Base-by-base conservation (phyloP, 2,797 vertebrate genomes). In the Emydoidea blandingii region DNA sequence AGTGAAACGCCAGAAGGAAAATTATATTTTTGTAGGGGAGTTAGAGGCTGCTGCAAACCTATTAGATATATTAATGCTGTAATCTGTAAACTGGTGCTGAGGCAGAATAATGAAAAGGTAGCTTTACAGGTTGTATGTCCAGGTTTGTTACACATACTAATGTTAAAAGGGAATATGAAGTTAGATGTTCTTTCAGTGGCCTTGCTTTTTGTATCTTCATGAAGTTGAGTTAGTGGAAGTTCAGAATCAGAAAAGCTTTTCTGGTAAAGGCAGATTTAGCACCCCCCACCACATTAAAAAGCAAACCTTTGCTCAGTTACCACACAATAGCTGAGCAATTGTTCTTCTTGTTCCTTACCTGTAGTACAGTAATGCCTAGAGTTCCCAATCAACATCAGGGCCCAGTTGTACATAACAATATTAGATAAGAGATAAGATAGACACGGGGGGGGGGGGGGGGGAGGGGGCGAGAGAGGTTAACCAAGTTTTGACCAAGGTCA, bases 81-180 rank as follows among this genome's bases (percentile, higher is more conserved):
- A 89, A 83, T 85, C n/a, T 56, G 83, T 79, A 47, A 44, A 57
- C 72, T 74, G 27, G 29, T 79, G 47, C 49, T 52, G 27, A 93
- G 83, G 87, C 56, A 47, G 14, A 81, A 89, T 15, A n/a, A 57
- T 81, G 78, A 92, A 94, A 86, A 6, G 50, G 41, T 37, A 41
- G 88, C 91, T 94, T 88, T 93, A 44, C 19, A 85, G 85, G 31
- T 81, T 92, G 90, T 91, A 52, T 90, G 41, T 88, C 80, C 37
- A 72, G n/a, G n/a, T 93, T 93, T 87, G 41, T 84, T 88, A 10
- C 54, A 79, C 37, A 25, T 81, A 72, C 74, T 82, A 56, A 88
- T 85, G n/a, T 81, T 37, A 88, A 94, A 91, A 65, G 81, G 68
- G 87, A 81, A 53, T 91, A 88, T 79, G 52, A 65, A 83, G 31